Evolutionary conservation across 2,797 vertebrate species (phyloP), one percentile per base, ranked within the genome.

Genomic region (Rhodeus uyekii): DNA sequence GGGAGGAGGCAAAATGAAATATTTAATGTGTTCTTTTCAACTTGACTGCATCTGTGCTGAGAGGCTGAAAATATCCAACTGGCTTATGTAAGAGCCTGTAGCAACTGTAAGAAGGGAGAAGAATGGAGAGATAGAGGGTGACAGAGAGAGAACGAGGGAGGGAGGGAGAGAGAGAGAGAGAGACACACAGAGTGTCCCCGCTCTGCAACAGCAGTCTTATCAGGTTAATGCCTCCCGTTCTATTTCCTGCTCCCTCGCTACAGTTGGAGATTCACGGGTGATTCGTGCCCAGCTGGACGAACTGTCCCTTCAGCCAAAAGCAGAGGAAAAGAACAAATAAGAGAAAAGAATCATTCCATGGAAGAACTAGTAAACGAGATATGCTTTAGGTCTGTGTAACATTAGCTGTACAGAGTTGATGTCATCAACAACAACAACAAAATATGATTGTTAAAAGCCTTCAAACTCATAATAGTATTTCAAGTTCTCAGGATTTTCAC

Each of bases 21-120:
- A 86, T 87, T 84, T 81, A 84, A 83, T 81, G 77, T 24, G 61
- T 81, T 83, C 83, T 87, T 75, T 76, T 83, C 81, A 78, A 77
- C 85, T 85, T 84, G 76, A 78, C 83, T 83, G 86, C 84, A 85
- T 87, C 80, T 84, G 61, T 82, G 73, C 69, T 79, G 86, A 83
- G 87, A 84, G 78, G 78, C 83, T 82, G 64, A 85, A 87, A 86
- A 85, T 86, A 76, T 85, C 86, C 86, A 84, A 84, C 87, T 78
- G 78, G 84, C 85, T 88, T 89, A 88, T 85, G 84, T 88, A 88
- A 89, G 83, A 85, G 77, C 82, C 85, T 83, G 76, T 82, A 83
- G 85, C 88, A 86, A 85, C 64, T 85, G 55, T 67, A 79, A 80
- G 74, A 27, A 85, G 74, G 67, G 64, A 81, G 44, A 84, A 61